Evolutionary conservation across 2,888 invertebrate species (phyloP), one percentile per base, ranked within the genome.

Genomic region (Dastarcus helophoroides): DNA sequence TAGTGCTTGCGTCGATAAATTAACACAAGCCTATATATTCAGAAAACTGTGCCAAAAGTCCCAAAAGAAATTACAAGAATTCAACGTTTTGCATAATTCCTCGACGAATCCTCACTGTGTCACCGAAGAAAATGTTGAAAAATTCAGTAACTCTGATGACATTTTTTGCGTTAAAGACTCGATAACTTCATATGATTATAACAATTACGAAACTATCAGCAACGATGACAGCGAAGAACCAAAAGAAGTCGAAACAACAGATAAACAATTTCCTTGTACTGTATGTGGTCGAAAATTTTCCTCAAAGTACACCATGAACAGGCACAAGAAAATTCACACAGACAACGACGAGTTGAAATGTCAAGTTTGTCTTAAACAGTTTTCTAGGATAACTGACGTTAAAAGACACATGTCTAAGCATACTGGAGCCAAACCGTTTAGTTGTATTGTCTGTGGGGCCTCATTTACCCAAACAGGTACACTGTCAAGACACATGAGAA

Each of bases 331-430:
- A 34, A 36, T 33, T 16, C 44, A 44, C 31, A 23, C 35, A 2
- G 26, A 26, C 28, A 14, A 30, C 33, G 33, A 33, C 9, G 36
- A 38, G 26, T 34, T 32, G 3, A 32, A 9, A 10, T 39, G 39
- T 25, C 3, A 35, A 26, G 16, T 35, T 14, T 41, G 41, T 27
- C 21, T 29, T 3, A 37, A 33, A 31, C 21, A 22, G 6, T 43
- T 40, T 45, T 46, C 39, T 11, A 42, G 53, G 32, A 35, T 34
- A 6, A 26, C 42, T 14, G 52, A 52, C 39, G 53, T 55, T 11
- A 48, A 50, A 40, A 37, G 53, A 4, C 55, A 54, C 31, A 49
- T 51, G 47, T 44, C 44, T 2, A 37, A 26, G 17, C 53, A 53
- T 36, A 48, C 46, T 11, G 50, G 49, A 6, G 38, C 36, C 12